Evolutionary conservation across 1,140 invertebrate species (phyloP), one percentile per base, ranked within the genome.

Genomic region (Achroia grisella): DNA sequence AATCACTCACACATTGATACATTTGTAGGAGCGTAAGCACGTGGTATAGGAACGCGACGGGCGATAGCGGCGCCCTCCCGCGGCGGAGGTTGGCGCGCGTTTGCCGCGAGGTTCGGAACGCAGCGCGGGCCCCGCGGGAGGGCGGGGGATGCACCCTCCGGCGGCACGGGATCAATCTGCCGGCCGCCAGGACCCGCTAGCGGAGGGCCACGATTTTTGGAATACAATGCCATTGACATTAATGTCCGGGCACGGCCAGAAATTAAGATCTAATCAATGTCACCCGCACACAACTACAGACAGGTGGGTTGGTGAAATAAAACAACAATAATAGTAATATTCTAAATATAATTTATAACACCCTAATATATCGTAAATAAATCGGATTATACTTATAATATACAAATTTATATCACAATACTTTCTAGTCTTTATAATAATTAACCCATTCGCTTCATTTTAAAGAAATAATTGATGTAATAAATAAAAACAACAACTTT

Each of bases 391-490:
- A 54, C 64, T 65, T 69, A 72, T 44, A 68, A 68, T 58, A 64
- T 64, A 70, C 62, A 68, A 52, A 62, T 39, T 23, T 56, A 78
- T 82, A 82, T 79, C 78, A 82, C 76, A 82, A 79, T 82, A 80
- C 61, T 79, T 76, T 57, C 46, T 62, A 76, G 66, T 62, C 59
- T 67, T 57, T 62, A 23, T 23, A 55, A 42, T 57, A 3, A 23
- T 3, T 6, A 23, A 23, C 17, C 17, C 17, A 23, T 23, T 23
- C 17, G 6, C 17, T 23, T 23, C 17, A 23, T 23, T n/a, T n/a
- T n/a, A n/a, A n/a, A n/a, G 17, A 23, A 23, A 6, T 23, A 23
- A 23, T 23, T 23, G 17, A 23, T 23, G 6, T 23, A 23, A 23
- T 3, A 3, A 23, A 23, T 23, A 23, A 23, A 23, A 23, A 6